phyloP scores from a whole-genome alignment of 2,888 invertebrate species.

The Horisme vitalbata region DNA sequence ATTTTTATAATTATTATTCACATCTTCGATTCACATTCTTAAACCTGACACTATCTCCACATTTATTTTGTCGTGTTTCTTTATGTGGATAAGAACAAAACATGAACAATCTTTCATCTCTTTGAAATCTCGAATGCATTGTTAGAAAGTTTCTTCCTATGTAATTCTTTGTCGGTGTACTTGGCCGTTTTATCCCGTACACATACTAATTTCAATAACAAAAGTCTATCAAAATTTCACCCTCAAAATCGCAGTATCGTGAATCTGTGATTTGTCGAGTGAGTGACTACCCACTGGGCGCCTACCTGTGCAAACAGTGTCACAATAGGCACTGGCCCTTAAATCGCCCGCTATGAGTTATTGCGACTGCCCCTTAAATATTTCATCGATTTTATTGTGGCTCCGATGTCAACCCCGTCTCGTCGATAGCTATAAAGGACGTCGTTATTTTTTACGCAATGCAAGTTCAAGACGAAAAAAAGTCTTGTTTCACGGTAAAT shows the following conservation, averaged over 20 bases:
- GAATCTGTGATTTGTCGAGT: conserved; percentile 39
- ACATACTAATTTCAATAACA: conserved; percentile 40
- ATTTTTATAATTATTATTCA: too few species aligned
- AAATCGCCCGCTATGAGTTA: conserved; percentile 68
- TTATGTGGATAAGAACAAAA: too few species aligned
- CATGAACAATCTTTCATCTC: too few species aligned
- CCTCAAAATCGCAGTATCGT: conserved; percentile 35
- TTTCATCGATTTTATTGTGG: conserved; percentile 83
- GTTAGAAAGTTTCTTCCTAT: not conserved
- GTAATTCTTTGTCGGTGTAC: conserved; percentile 1
- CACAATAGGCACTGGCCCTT: conserved; percentile 57
- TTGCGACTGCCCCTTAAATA: conserved; percentile 70
- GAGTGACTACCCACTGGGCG: conserved; percentile 55
- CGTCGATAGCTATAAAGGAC: conserved; percentile 70
- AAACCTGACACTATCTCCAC: too few species aligned
- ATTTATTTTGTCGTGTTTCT: too few species aligned
- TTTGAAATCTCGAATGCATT: not conserved
- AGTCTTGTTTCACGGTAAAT: conserved; percentile 56
- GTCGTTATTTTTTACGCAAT: conserved; percentile 65
- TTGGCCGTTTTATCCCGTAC: not conserved
- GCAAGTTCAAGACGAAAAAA: conserved; percentile 33
- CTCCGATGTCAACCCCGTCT: conserved; percentile 80
- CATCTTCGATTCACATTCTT: too few species aligned
- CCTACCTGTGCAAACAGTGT: conserved; percentile 69
- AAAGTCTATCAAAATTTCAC: conserved; percentile 46